Percentiles rank a stretch among this genome's conserved stretches.
phyloP scores from a whole-genome alignment of 2,113 vertebrate genomes.

The Labrus mixtus region DNA sequence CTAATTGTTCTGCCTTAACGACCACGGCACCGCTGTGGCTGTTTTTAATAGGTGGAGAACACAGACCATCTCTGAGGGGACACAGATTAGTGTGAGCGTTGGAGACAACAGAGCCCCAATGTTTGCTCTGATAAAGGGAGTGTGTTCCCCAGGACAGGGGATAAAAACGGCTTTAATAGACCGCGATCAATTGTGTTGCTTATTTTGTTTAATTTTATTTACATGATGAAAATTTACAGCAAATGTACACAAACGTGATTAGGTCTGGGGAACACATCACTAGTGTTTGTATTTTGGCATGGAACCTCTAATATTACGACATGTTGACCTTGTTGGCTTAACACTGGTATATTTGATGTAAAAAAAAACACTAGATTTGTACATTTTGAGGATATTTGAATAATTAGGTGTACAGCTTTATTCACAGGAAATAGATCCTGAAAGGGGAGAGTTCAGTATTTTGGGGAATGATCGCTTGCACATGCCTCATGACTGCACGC shows the following conservation, averaged over 20 bases:
- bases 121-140: constrained; percentile 42
- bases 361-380: too few relatives aligned
- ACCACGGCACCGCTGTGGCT: constrained; percentile 64
- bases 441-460: too few relatives aligned
- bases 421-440: too few relatives aligned
- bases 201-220: not conserved
- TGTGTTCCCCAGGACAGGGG: constrained; percentile 9
- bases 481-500: too few relatives aligned
- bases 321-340: too few relatives aligned
- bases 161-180: constrained; percentile 12
- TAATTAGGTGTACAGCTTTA: too few relatives aligned
- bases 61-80: constrained; percentile 61
- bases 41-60: constrained; percentile 69
- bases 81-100: constrained; percentile 46
- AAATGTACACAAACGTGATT: not conserved
- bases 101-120: constrained; percentile 13
- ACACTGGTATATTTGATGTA: too few relatives aligned
- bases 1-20: constrained; percentile 74
- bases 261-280: not conserved
- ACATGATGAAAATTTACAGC: not conserved
- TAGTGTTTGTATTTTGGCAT: too few relatives aligned
- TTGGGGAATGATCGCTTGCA: too few relatives aligned
- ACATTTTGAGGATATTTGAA: too few relatives aligned
- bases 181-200: not conserved
- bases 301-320: too few relatives aligned